Conservation (phyloP, 1,140 invertebrate species). For the Caenorhabditis inopinata region DNA sequence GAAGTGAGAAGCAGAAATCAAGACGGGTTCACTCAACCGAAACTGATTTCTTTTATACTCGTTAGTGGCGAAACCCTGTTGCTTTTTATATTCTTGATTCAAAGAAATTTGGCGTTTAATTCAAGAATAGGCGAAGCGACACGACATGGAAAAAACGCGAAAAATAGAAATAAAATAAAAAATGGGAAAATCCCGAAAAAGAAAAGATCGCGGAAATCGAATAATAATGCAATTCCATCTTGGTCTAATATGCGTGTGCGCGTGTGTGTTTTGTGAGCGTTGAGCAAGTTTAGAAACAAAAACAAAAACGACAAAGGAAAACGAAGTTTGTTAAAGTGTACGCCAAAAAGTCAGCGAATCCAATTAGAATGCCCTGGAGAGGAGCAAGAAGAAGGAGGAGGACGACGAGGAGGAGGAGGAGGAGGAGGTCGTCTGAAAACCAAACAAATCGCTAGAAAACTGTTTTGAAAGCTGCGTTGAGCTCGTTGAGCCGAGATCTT, state of each 20-base stretch:
- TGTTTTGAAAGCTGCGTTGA: too few species aligned
- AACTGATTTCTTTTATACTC: slow-evolving; percentile 16
- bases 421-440: too few species aligned
- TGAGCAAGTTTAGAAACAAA: slow-evolving; percentile 1
- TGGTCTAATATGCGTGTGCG: not conserved
- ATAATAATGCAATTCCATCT: slow-evolving; percentile 27
- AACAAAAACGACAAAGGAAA: not conserved
- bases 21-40: slow-evolving; percentile 2
- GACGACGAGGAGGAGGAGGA: too few species aligned
- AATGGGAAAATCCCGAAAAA: not conserved
- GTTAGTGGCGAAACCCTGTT: not conserved
- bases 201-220: slow-evolving; percentile 24
- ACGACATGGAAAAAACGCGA: not conserved
- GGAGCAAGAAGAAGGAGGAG: too few species aligned
- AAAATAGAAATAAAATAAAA: not conserved
- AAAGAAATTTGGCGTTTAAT: too few species aligned
- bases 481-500: too few species aligned
- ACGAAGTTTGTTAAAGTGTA: not conserved
- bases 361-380: slow-evolving; percentile 28
- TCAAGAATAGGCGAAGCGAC: not conserved
- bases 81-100: too few species aligned
- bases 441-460: too few species aligned
- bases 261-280: not conserved
- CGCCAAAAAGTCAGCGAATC: not conserved
- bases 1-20: not conserved